Evolutionary conservation across 2,888 invertebrate species (phyloP), one percentile per base, ranked within the genome.

Genomic region (Xestia ashworthii): DNA sequence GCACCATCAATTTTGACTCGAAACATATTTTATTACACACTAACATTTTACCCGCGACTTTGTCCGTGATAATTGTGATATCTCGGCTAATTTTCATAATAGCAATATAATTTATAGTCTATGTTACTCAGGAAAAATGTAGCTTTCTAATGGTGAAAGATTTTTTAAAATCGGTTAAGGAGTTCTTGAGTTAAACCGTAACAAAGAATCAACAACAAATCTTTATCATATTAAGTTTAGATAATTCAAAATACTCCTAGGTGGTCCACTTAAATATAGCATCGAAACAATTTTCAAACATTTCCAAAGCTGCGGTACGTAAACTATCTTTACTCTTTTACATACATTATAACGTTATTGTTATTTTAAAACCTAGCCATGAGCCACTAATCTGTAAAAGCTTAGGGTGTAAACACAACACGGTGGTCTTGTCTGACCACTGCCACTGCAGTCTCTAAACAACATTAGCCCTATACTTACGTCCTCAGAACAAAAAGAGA

Each of bases 381-480:
- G 82, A 87, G 86, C 80, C 90, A 92, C 91, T 93, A 93, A 93
- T 92, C 92, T 92, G 91, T 91, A 87, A 89, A 90, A 89, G 91
- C 91, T 91, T 87, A 92, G 91, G 93, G 89, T 90, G 92, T 92
- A 96, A 96, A 96, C 94, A 95, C 89, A 92, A 89, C 92, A 91
- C 89, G 96, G 96, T 96, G 96, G 96, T 96, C 96, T 87, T 85
- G 90, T 90, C 93, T 88, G 92, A 91, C 93, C 91, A 92, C 90
- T 90, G 89, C 85, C 91, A 92, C 90, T 90, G 89, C 85, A 86
- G 88, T 90, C 87, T 92, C 94, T 92, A 95, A 95, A 95, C 93
- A 94, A 92, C 94, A 94, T 94, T 94, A 95, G 94, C 90, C 89
- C 86, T 88, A 86, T 88, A 81, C 84, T 78, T 84, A 88, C 81